Conservation (phyloP, 2,113 vertebrate species). For the Xiphias gladius region DNA sequence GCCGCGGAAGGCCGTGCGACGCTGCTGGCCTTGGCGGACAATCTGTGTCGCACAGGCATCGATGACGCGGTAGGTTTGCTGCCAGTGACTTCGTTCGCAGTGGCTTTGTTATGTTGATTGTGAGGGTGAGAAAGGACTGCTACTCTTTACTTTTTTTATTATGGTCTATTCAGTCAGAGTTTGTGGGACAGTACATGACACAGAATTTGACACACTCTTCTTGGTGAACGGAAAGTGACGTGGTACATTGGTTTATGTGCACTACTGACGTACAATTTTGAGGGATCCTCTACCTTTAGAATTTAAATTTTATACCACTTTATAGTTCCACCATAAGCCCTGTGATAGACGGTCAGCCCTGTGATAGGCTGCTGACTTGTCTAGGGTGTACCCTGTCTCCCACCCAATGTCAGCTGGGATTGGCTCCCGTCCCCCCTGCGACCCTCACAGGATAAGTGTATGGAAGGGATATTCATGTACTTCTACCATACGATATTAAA, state of each 20-base stretch:
- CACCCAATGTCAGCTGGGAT: no score
- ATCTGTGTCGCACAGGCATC: slow-evolving; percentile 2
- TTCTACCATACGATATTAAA: no score
- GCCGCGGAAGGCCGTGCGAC: slow-evolving; percentile 7
- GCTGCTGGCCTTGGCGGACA: slow-evolving; percentile 31
- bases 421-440: no score
- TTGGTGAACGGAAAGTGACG: neutral
- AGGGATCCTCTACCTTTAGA: no score
- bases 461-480: no score
- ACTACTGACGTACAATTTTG: neutral
- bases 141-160: neutral
- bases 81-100: slow-evolving; percentile 12
- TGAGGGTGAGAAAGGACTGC: neutral
- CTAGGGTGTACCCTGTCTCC: no score
- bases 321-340: no score
- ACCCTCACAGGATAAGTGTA: no score
- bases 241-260: no score
- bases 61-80: slow-evolving; percentile 5
- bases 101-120: slow-evolving; percentile 2
- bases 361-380: no score
- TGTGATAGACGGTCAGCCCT: no score
- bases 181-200: neutral
- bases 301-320: no score
- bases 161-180: neutral
- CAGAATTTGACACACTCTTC: neutral